These are phyloP conservation scores for Pseudachorutes palmiensis DNA, from an alignment of 1,140 invertebrate species.

Conservation along the genomic window DNA sequence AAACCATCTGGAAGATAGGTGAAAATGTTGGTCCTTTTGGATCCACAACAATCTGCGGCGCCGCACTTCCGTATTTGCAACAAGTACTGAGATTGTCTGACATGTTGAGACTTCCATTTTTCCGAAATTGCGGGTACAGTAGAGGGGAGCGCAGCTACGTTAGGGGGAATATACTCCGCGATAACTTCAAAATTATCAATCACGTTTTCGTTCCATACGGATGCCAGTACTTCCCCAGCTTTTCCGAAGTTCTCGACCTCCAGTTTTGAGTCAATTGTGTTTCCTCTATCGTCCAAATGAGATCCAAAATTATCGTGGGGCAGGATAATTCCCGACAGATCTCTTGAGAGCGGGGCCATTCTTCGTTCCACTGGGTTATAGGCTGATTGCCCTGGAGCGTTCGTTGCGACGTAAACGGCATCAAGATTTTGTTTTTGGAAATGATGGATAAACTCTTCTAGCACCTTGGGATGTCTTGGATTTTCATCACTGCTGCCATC, in stretches of 20 bases:
- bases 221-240: slow-evolving; percentile 40
- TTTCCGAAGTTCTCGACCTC: slow-evolving; percentile 41
- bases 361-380: slow-evolving; percentile 41
- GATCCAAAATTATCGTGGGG: slow-evolving; percentile 42
- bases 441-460: slow-evolving; percentile 28
- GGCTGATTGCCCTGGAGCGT: slow-evolving; percentile 44
- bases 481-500: slow-evolving; percentile 46
- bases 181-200: slow-evolving; percentile 40
- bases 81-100: slow-evolving; percentile 14
- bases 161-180: slow-evolving; percentile 37
- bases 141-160: no score
- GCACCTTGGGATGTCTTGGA: slow-evolving; percentile 34
- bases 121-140: no score
- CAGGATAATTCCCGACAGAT: slow-evolving; percentile 43
- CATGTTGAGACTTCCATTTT: slow-evolving; percentile 11
- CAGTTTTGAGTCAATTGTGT: slow-evolving; percentile 22
- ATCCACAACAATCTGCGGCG: slow-evolving; percentile 1
- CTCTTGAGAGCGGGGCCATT: slow-evolving; percentile 44
- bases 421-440: slow-evolving; percentile 41
- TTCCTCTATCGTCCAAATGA: slow-evolving; percentile 40
- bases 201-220: slow-evolving; percentile 39
- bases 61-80: slow-evolving; percentile 24
- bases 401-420: slow-evolving; percentile 43
- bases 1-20: not conserved
- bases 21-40: slow-evolving; percentile 14